phyloP scores from a whole-genome alignment of 2,797 vertebrate genomes.

The Myiothlypis chrysogaster region DNA sequence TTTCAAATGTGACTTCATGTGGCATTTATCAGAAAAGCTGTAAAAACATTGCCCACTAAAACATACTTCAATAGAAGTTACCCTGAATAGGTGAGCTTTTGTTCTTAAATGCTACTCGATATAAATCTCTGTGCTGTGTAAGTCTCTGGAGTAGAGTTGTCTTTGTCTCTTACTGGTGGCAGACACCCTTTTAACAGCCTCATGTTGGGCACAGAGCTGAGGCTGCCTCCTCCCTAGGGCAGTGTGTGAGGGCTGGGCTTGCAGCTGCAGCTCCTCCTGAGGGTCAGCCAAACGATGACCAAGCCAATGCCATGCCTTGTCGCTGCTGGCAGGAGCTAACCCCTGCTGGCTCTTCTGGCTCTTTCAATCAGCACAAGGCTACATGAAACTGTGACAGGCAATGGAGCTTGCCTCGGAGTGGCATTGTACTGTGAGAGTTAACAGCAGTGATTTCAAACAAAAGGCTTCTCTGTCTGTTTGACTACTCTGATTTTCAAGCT shows the following conservation, averaged over 20 bases:
- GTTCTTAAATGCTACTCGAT: neutral
- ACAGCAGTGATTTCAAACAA: neutral
- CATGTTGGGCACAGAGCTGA: neutral
- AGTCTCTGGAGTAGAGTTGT: neutral
- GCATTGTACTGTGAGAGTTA: neutral
- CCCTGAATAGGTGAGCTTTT: neutral
- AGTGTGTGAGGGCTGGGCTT: accelerated
- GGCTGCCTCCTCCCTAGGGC: neutral
- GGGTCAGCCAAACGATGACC: neutral
- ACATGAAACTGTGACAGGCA: accelerated
- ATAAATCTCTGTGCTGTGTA: neutral
- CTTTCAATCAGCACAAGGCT: neutral
- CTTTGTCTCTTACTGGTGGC: neutral
- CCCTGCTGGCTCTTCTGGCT: neutral
- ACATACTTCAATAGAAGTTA: neutral
- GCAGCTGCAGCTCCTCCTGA: neutral
- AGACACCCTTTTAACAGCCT: neutral
- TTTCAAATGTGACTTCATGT: neutral
- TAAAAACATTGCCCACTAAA: neutral
- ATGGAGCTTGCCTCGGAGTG: neutral
- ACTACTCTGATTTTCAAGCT: neutral
- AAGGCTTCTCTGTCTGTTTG: neutral
- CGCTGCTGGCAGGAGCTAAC: neutral
- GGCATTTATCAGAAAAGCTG: neutral
- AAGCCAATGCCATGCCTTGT: neutral